Evolutionary conservation across 2,888 invertebrate genomes (phyloP), one percentile per base, ranked within the genome.

Genomic region (Sussaba pulchella): DNA sequence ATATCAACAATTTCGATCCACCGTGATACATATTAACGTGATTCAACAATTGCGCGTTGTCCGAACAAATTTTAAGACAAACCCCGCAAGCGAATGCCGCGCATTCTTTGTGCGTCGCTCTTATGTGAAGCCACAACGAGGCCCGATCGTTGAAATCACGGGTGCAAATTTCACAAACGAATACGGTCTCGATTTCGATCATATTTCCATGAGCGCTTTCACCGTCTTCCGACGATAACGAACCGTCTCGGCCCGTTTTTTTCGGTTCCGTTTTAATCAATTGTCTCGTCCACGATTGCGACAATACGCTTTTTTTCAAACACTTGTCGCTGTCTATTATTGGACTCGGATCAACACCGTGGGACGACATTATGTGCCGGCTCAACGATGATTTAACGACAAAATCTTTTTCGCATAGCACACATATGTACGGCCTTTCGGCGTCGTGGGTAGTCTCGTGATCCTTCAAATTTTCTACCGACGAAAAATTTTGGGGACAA

Each of bases 1-100:
- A 91, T 19, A 92, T 89, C 31, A 86, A 83, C 9, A 92, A 85
- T 64, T 92, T 92, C 54, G 92, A 92, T 8, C 91, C 92, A 24
- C 92, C 91, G 4, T 92, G 92, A 84, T 94, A 94, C 83, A 91
- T 91, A 76, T 93, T 92, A 2, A 94, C 91, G 85, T 94, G 94
- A 81, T 91, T 92, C 59, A 92, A 89, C n/a, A 94, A 89, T 82
- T 93, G 93, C 0, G 89, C 88, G 81, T 93, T 93, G 61, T 94
- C 92, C 2, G 89, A 90, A 77, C 93, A 93, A 50, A 94, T 93
- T 85, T 93, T 92, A 50, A 94, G 87, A 85, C 94, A 94, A 43
- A 94, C 92, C 6, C 94, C 94, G 84, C 94, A 94, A 3, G 94
- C 92, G 71, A 93, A 92, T 1, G 93, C 92, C 2, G 94, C 93